phyloP scores from a whole-genome alignment of 2,888 invertebrate genomes.

The Drosophila cognata region DNA sequence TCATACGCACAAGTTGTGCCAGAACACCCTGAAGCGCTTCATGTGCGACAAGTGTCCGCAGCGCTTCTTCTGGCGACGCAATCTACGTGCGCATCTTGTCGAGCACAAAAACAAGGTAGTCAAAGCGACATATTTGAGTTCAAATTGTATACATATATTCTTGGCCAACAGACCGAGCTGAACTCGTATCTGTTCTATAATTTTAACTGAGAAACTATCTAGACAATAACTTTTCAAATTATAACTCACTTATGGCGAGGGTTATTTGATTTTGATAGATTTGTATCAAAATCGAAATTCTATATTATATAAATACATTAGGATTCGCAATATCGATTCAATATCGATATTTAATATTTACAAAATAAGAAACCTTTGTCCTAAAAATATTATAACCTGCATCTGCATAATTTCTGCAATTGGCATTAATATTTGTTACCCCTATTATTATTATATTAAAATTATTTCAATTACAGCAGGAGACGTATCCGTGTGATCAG shows the following conservation, averaged over 20 bases:
- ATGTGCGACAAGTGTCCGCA: conserved; percentile 82
- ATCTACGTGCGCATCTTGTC: conserved; percentile 78
- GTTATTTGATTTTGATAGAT: not conserved
- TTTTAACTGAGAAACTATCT: not conserved
- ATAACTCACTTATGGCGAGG: not conserved
- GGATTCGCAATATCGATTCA: not conserved
- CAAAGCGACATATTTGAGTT: not conserved
- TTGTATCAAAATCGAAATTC: not conserved
- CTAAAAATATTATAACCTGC: not conserved
- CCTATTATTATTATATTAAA: not conserved
- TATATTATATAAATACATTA: not conserved
- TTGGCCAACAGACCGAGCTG: not conserved
- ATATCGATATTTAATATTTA: not conserved
- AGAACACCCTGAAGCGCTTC: conserved; percentile 79
- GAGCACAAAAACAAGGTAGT: conserved; percentile 68
- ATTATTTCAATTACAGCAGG: conserved; percentile 52
- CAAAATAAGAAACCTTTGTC: not conserved
- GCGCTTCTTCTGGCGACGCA: conserved; percentile 83
- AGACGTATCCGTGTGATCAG: conserved; percentile 66
- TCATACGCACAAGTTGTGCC: conserved; percentile 85
- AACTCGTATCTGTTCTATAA: not conserved
- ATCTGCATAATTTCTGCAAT: not conserved
- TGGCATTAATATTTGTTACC: not conserved
- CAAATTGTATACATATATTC: not conserved
- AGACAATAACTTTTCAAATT: not conserved